Evolutionary conservation across 2,888 invertebrate genomes (phyloP).

Genomic region (Volucella zonaria): DNA sequence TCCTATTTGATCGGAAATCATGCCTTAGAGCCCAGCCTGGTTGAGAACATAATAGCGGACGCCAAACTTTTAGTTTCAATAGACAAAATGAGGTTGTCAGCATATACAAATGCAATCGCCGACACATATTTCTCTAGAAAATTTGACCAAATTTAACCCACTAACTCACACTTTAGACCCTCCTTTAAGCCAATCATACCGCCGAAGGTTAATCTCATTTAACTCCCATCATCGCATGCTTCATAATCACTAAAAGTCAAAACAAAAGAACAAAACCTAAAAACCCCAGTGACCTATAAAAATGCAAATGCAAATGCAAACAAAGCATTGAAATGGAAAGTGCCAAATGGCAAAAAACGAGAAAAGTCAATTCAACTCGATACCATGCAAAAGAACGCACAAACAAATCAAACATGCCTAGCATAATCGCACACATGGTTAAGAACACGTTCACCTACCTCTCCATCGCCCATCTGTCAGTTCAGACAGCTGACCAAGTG

Average conservation of each 20-base stretch:
- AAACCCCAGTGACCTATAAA: constrained; percentile 47
- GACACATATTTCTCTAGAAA: not conserved
- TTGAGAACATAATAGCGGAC: no score
- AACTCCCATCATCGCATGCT: constrained; percentile 18
- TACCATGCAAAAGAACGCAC: constrained; percentile 38
- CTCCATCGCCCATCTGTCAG: constrained; percentile 17
- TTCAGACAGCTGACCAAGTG: constrained; percentile 23
- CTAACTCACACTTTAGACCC: constrained; percentile 5
- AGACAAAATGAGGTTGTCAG: no score
- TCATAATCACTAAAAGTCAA: not conserved
- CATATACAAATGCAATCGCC: not conserved
- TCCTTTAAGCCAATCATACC: not conserved
- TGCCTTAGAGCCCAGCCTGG: no score
- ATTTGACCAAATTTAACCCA: constrained; percentile 3
- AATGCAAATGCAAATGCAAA: constrained; percentile 23
- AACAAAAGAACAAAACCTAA: not conserved
- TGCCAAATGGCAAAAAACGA: constrained; percentile 23
- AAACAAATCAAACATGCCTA: constrained; percentile 52
- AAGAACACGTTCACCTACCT: constrained; percentile 47
- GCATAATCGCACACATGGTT: constrained; percentile 33
- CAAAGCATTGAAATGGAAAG: constrained; percentile 62
- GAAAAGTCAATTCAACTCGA: constrained; percentile 4
- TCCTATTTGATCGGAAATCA: no score
- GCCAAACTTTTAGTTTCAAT: no score
- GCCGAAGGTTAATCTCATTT: constrained; percentile 43